Conservation (phyloP, 2,888 invertebrate genomes). For the Limenitis camilla region DNA sequence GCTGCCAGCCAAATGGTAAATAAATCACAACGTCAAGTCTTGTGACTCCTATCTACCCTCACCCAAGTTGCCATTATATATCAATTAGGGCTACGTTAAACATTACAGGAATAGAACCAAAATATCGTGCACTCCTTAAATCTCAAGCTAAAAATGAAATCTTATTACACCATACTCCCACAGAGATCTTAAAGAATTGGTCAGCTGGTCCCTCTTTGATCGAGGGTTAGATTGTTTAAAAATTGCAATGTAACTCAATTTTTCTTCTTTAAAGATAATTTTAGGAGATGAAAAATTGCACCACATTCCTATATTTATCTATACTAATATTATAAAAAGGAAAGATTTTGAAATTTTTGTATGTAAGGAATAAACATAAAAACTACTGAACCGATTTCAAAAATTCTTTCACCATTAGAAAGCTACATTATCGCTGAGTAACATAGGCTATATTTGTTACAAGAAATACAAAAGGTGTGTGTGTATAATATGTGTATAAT, state of each 20-base stretch:
- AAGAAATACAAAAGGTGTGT: no score
- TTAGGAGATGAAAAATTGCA: constrained; percentile 5
- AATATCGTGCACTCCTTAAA: constrained; percentile 1
- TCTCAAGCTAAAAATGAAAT: background rate
- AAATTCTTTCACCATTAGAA: no score
- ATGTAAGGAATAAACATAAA: no score
- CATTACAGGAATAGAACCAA: background rate
- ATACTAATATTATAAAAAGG: no score
- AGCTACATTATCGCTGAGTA: no score
- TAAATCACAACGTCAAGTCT: constrained; percentile 33
- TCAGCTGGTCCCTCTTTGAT: background rate
- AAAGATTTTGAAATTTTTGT: no score
- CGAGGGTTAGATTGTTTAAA: constrained; percentile 24
- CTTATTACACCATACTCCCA: background rate
- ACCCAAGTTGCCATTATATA: constrained; percentile 49
- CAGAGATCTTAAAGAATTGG: background rate
- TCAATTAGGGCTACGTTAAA: background rate
- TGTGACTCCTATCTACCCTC: constrained; percentile 29
- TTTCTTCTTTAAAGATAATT: constrained; percentile 27
- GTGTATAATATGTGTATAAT: no score
- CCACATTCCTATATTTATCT: no score
- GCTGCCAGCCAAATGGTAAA: constrained; percentile 33
- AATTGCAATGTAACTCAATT: constrained; percentile 32
- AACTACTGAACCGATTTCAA: no score
- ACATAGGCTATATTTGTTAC: no score